Base-by-base conservation (phyloP, 2,888 invertebrate species). In the Alcis repandata region DNA sequence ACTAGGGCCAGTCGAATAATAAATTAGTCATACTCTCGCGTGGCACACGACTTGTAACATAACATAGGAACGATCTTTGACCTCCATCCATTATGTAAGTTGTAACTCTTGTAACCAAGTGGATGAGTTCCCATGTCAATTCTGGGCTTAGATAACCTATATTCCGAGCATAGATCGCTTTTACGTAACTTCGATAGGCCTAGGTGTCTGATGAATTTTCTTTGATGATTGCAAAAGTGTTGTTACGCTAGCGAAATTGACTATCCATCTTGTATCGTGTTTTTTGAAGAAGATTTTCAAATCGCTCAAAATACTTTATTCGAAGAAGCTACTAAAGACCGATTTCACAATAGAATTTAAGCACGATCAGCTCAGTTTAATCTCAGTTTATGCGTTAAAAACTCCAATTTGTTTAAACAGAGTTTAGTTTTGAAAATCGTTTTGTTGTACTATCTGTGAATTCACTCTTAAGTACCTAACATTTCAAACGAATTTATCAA, bases 11-110 rank as follows among this genome's bases (percentile, higher is more conserved):
- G 49, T 60, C 45, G 51, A 66, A 61, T 43, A 52, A 49, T 59
- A 43, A 17, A 52, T 48, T 73, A 77, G 73, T 78, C 78, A 77
- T 78, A 72, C 59, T 59, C 59, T 65, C 72, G 68, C 76, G 71
- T 69, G 57, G 59, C 59, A 74, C 80, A 85, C 84, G 86, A 85
- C 86, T 86, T 82, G 58, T 41, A 63, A 53, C 56, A n/a, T 36
- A 41, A 27, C 43, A 17, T 38, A 43, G 40, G 32, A 48, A 43
- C 38, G 59, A 49, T 78, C 79, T 80, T 80, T 86, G 87, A 88
- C 87, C 88, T 85, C 85, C 76, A 84, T 19, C 0, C 51, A 68
- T 87, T 86, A 74, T 72, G 77, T 72, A 83, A 85, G 70, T 4
- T 27, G 27, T 27, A 27, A 27, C 27, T n/a, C n/a, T 60, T 78